Percentiles rank a stretch among this genome's conserved stretches.
These are phyloP conservation scores for Oikopleura albicans DNA, from an alignment of 23 tunicate species.

Conservation along the genomic window DNA sequence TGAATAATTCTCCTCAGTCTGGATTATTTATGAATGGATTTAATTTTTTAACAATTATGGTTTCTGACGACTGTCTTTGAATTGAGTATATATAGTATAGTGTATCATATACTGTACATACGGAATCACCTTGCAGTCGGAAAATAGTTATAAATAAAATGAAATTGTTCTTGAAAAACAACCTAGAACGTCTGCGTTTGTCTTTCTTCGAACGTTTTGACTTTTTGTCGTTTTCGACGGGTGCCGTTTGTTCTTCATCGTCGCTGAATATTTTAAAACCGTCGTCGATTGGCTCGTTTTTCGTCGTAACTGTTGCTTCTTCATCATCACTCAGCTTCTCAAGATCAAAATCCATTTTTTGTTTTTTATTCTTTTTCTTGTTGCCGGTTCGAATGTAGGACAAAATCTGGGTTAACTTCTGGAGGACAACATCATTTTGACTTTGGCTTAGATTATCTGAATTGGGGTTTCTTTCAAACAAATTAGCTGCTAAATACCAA, in stretches of 20 bases:
- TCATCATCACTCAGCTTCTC: not conserved
- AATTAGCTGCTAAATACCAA: too few species aligned
- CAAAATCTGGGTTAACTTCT: slow-evolving; percentile 77
- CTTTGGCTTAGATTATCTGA: not conserved
- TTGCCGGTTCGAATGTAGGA: slow-evolving; percentile 59
- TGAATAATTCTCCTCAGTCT: too few species aligned
- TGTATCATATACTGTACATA: too few species aligned
- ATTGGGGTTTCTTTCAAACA: too few species aligned
- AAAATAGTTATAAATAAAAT: too few species aligned
- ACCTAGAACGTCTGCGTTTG: not conserved
- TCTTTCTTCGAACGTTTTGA: not conserved
- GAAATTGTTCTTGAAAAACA: too few species aligned
- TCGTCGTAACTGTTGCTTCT: not conserved
- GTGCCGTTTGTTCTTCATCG: too few species aligned
- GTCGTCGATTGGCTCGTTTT: not conserved
- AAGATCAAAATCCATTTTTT: slow-evolving; percentile 31
- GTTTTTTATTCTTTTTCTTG: slow-evolving; percentile 39
- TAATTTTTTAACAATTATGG: too few species aligned
- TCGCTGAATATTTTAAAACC: slow-evolving; percentile 11
- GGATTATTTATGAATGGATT: too few species aligned
- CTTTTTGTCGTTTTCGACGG: not conserved
- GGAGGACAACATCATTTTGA: slow-evolving; percentile 65
- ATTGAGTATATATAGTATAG: too few species aligned
- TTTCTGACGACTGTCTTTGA: too few species aligned
- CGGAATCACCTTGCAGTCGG: too few species aligned